Evolutionary conservation across 2,888 invertebrate genomes (phyloP).

Genomic region (Cloeon dipterum): DNA sequence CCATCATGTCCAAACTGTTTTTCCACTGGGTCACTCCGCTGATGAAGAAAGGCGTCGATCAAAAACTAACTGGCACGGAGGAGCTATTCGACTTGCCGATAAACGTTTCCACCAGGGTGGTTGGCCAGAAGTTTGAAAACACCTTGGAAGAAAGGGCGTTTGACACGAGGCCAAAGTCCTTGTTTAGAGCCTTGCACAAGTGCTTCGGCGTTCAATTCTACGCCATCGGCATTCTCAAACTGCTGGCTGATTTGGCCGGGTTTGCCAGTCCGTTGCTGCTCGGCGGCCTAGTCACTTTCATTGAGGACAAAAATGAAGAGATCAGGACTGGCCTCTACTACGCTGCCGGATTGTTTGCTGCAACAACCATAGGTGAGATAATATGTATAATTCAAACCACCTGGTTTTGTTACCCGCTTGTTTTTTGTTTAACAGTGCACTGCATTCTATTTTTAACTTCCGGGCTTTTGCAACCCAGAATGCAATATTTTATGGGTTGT

Average conservation of each 20-base stretch:
- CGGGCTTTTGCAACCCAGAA: neutral
- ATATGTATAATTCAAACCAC: no score
- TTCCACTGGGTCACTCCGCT: slow-evolving; percentile 77
- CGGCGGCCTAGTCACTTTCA: slow-evolving; percentile 54
- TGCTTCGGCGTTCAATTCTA: slow-evolving; percentile 68
- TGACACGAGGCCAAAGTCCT: slow-evolving; percentile 17
- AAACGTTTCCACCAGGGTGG: slow-evolving; percentile 31
- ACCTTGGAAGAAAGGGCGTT: slow-evolving; percentile 22
- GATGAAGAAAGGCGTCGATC: slow-evolving; percentile 54
- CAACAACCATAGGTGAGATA: slow-evolving; percentile 39
- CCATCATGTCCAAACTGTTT: slow-evolving; percentile 44
- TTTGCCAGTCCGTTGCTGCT: slow-evolving; percentile 80
- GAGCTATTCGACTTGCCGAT: slow-evolving; percentile 65
- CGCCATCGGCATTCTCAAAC: slow-evolving; percentile 56
- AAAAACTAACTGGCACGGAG: slow-evolving; percentile 45
- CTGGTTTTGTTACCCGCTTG: no score
- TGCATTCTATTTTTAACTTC: no score
- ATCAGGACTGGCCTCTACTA: slow-evolving; percentile 36
- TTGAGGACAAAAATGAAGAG: slow-evolving; percentile 46
- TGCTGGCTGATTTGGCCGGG: slow-evolving; percentile 57
- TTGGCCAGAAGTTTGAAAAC: slow-evolving; percentile 33
- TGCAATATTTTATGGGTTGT: slow-evolving; percentile 4
- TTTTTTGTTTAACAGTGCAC: no score
- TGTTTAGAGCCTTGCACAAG: slow-evolving; percentile 44
- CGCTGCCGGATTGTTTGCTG: slow-evolving; percentile 37